A percentile compares a stretch with the other conserved stretches of the same genome.
Evolutionary conservation across 2,888 invertebrate species (phyloP).

Genomic region (Acleris sparsana): DNA sequence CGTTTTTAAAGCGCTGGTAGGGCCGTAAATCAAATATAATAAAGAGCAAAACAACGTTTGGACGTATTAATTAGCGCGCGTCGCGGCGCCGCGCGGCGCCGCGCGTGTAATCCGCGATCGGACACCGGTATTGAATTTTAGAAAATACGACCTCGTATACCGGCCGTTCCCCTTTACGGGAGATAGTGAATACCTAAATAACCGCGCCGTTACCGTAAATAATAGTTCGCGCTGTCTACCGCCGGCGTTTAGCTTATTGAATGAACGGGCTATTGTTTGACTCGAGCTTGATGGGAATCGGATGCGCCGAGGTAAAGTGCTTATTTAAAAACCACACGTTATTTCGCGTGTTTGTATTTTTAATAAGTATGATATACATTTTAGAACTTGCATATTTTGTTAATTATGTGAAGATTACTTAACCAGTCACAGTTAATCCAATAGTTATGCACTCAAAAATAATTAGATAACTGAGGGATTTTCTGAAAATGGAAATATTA

Average conservation of each 20-base stretch:
- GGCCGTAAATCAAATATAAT: slow-evolving; percentile 72
- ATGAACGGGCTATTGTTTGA: slow-evolving; percentile 5
- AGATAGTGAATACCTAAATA: slow-evolving; percentile 37
- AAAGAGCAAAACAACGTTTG: slow-evolving; percentile 68
- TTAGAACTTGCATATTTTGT: no score
- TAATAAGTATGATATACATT: no score
- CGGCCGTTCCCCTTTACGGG: slow-evolving; percentile 38
- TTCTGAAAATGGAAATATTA: no score
- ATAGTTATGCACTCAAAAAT: no score
- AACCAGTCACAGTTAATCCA: no score
- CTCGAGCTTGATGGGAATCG: not conserved
- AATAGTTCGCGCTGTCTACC: slow-evolving; percentile 31
- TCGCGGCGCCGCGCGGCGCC: slow-evolving; percentile 27
- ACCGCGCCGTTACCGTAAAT: slow-evolving; percentile 31
- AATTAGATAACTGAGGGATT: no score
- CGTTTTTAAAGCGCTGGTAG: slow-evolving; percentile 65
- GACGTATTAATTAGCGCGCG: slow-evolving; percentile 69
- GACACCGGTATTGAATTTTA: slow-evolving; percentile 64
- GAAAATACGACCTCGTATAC: slow-evolving; percentile 57
- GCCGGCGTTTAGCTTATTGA: slow-evolving; percentile 16
- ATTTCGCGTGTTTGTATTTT: no score
- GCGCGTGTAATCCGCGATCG: slow-evolving; percentile 42
- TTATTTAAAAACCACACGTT: no score
- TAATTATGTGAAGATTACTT: no score
- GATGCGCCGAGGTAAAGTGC: no score